phyloP scores from a whole-genome alignment of 2,797 vertebrate species.

The Darevskia mixta region DNA sequence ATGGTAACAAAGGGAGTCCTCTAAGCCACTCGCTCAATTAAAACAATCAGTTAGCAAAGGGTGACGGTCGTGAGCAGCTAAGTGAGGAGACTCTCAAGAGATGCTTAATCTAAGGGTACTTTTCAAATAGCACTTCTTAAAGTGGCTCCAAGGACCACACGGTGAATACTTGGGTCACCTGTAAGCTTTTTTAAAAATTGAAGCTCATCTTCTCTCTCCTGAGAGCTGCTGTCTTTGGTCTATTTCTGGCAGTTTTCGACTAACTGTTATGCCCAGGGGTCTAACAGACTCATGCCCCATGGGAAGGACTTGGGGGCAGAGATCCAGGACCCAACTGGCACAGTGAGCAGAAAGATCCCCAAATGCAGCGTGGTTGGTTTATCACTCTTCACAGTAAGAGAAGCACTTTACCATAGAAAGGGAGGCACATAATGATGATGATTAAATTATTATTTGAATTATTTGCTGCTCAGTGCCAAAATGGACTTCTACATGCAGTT shows the following conservation, averaged over 20 bases:
- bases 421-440: too few relatives aligned
- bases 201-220: neutral
- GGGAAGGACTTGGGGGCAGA: neutral
- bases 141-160: neutral
- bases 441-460: too few relatives aligned
- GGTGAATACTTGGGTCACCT: neutral
- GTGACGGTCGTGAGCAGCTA: slow-evolving; percentile 4
- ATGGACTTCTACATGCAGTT: too few relatives aligned
- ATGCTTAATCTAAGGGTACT: slow-evolving; percentile 29
- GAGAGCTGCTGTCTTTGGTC: neutral
- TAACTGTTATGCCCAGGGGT: neutral
- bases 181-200: slow-evolving; percentile 31
- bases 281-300: neutral
- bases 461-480: too few relatives aligned
- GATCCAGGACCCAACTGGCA: neutral
- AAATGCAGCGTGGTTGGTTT: neutral
- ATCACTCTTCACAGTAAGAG: neutral
- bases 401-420: too few relatives aligned
- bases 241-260: neutral
- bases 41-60: slow-evolving; percentile 51
- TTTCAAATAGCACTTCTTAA: slow-evolving; percentile 19
- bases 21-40: slow-evolving; percentile 46
- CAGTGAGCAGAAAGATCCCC: neutral
- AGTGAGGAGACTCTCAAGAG: slow-evolving; percentile 35
- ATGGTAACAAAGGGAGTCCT: slow-evolving; percentile 37